These are phyloP conservation scores for Parapsyche elsis DNA, from an alignment of 1,140 invertebrate genomes.

Conservation along the genomic window DNA sequence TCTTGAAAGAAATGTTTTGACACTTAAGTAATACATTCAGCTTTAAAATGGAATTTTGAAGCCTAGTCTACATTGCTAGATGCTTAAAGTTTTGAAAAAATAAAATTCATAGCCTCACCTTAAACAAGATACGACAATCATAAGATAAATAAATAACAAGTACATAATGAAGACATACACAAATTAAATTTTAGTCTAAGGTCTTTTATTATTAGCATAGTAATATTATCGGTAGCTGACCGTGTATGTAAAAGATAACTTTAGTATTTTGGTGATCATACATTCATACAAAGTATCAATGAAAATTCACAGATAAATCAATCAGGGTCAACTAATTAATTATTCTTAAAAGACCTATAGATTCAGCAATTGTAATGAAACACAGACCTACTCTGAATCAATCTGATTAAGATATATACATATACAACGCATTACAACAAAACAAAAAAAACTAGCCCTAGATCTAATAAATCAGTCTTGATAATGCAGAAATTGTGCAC, in stretches of 20 bases:
- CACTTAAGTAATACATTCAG: too few relatives aligned
- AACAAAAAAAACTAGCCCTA: slow-evolving; percentile 42
- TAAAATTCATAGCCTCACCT: not conserved
- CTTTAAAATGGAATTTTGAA: not conserved
- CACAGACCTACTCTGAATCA: not conserved
- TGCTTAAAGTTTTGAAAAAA: not conserved
- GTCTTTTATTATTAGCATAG: not conserved
- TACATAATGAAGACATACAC: not conserved
- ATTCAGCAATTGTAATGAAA: not conserved
- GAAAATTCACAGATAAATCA: not conserved
- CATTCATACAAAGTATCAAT: not conserved
- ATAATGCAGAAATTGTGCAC: slow-evolving; percentile 49
- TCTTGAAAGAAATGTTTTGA: not conserved
- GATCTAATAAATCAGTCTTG: slow-evolving; percentile 51
- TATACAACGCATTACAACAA: slow-evolving; percentile 13
- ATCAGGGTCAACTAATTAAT: not conserved
- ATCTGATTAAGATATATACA: not conserved
- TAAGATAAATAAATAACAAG: slow-evolving; percentile 2
- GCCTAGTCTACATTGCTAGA: not conserved
- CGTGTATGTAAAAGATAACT: not conserved
- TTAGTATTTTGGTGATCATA: not conserved
- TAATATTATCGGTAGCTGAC: not conserved
- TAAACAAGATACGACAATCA: not conserved
- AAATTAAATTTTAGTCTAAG: not conserved
- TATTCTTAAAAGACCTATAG: too few relatives aligned